These are phyloP conservation scores for Cheilosia soror DNA, from an alignment of 2,888 invertebrate species.

Conservation along the genomic window DNA sequence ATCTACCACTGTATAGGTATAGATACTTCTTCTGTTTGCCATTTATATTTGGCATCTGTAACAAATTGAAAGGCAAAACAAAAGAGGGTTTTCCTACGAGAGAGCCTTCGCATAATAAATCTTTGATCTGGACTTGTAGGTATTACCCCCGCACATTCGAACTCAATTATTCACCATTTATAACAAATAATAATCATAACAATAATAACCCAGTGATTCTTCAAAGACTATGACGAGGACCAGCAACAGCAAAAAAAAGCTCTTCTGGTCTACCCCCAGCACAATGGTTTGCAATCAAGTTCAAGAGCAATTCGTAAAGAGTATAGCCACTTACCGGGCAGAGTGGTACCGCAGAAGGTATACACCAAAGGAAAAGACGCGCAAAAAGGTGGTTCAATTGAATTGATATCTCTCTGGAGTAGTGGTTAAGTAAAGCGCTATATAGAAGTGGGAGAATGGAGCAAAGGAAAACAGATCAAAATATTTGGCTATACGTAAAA, in stretches of 20 bases:
- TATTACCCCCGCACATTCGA: constrained; percentile 41
- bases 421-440: constrained; percentile 26
- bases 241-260: neutral
- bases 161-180: constrained; percentile 70
- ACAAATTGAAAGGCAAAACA: constrained; percentile 67
- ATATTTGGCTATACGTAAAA: constrained; percentile 56
- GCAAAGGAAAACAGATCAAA: constrained; percentile 59
- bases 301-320: constrained; percentile 69
- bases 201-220: constrained; percentile 61
- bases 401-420: constrained; percentile 61
- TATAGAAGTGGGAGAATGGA: constrained; percentile 28
- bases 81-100: constrained; percentile 37
- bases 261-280: constrained; percentile 18
- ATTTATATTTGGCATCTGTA: constrained; percentile 69
- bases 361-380: constrained; percentile 14
- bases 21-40: constrained; percentile 33
- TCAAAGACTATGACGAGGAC: neutral
- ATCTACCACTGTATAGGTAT: constrained; percentile 5
- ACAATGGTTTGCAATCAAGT: constrained; percentile 67
- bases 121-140: constrained; percentile 40
- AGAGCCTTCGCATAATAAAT: constrained; percentile 55
- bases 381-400: constrained; percentile 60
- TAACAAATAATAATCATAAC: constrained; percentile 72
- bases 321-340: constrained; percentile 54
- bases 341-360: neutral